phyloP scores from a whole-genome alignment of 2,113 vertebrate genomes.

The Eira barbara region DNA sequence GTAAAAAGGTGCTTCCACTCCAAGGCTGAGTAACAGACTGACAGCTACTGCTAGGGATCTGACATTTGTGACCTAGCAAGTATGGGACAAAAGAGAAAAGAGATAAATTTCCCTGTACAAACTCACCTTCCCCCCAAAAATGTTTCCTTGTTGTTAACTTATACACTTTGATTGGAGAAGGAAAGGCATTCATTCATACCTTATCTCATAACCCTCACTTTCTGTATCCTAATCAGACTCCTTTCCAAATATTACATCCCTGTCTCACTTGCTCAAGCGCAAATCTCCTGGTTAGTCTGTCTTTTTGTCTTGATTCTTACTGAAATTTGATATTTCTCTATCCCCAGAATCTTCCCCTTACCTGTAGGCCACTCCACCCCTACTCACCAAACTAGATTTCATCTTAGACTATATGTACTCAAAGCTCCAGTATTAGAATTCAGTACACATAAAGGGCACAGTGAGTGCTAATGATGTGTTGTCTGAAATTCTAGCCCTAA shows the following conservation, averaged over 20 bases:
- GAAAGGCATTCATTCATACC: background rate
- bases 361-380: background rate
- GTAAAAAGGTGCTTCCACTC: background rate
- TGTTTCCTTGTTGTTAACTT: background rate
- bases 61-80: background rate
- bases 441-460: background rate
- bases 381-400: background rate
- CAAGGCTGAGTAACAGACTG: background rate
- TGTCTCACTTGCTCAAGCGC: background rate
- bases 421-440: slow-evolving; percentile 8
- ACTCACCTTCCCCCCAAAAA: background rate
- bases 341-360: background rate
- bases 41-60: background rate
- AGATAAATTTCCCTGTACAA: background rate
- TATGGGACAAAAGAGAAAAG: background rate
- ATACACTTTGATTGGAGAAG: background rate
- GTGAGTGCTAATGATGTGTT: background rate
- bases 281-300: background rate
- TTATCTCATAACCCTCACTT: background rate
- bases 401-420: background rate
- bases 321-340: background rate
- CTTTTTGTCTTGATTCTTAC: background rate
- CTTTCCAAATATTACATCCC: background rate
- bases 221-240: background rate
- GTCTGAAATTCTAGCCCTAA: background rate